Evolutionary conservation across 2,888 invertebrate genomes (phyloP).

Genomic region (Allygus modestus): DNA sequence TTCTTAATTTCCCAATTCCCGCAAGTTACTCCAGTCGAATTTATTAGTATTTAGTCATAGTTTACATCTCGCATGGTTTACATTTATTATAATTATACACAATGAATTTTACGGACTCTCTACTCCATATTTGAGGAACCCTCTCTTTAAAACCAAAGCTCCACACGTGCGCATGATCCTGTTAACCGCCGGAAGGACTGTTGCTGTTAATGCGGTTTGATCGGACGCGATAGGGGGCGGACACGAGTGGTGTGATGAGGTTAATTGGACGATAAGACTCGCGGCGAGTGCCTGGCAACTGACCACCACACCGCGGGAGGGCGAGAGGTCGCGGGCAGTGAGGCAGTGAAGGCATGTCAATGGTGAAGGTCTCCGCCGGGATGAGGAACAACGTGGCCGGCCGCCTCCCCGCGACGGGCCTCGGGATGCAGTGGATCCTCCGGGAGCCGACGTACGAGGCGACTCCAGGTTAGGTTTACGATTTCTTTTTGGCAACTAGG

Average conservation of each 20-base stretch:
- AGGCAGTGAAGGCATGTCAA: background rate
- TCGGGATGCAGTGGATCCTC: constrained; percentile 8
- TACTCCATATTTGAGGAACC: too few species aligned
- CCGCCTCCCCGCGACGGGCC: background rate
- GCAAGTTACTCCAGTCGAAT: too few species aligned
- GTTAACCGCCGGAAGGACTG: background rate
- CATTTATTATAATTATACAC: too few species aligned
- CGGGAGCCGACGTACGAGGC: background rate
- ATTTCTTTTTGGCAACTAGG: too few species aligned
- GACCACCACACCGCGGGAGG: constrained; percentile 5
- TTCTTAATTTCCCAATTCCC: too few species aligned
- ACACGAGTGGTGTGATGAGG: background rate
- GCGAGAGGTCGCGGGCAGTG: background rate
- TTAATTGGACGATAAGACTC: background rate
- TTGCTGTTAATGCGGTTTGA: background rate
- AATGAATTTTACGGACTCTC: too few species aligned
- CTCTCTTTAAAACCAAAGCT: background rate
- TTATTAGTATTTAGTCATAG: too few species aligned
- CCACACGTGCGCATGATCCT: constrained; percentile 2
- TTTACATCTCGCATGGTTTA: too few species aligned
- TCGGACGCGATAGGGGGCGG: background rate
- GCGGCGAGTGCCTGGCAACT: background rate
- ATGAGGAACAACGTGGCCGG: background rate
- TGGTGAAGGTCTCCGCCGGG: too few species aligned
- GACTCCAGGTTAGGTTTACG: background rate